A percentile compares a stretch with the other conserved stretches of the same genome.
Evolutionary conservation across 1,140 invertebrate genomes (phyloP).

Genomic region (Drosophila yakuba): DNA sequence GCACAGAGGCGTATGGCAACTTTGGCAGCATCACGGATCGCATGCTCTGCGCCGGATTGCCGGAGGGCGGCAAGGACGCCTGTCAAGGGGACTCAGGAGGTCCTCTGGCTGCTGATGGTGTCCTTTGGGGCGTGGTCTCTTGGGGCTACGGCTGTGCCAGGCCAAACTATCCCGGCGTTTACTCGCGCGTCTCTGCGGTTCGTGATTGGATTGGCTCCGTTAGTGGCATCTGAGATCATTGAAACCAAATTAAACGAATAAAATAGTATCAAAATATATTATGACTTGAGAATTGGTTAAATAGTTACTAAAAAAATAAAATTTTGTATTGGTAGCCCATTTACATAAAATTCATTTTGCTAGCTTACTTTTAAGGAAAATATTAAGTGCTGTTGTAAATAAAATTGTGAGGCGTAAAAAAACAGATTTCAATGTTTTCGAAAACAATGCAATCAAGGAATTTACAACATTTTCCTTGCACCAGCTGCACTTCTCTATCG

Average conservation of each 20-base stretch:
- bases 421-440: background rate
- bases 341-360: too few species aligned
- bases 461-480: conserved; percentile 1
- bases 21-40: conserved; percentile 86
- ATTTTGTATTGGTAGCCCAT: too few species aligned
- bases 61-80: conserved; percentile 88
- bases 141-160: conserved; percentile 87
- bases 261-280: background rate
- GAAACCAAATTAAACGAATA: background rate
- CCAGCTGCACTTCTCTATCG: conserved; percentile 9
- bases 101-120: conserved; percentile 71
- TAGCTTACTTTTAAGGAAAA: background rate
- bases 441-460: conserved; percentile 13
- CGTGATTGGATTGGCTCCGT: conserved; percentile 84
- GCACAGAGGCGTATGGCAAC: conserved; percentile 68
- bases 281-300: background rate
- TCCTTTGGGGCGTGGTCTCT: conserved; percentile 86
- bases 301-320: too few species aligned
- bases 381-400: background rate
- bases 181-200: conserved; percentile 85
- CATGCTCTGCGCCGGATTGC: conserved; percentile 90
- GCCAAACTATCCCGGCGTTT: conserved; percentile 86
- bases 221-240: conserved; percentile 44
- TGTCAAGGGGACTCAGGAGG: conserved; percentile 88
- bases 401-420: background rate